Evolutionary conservation across 2,888 invertebrate genomes (phyloP).

Genomic region (Boloria selene): DNA sequence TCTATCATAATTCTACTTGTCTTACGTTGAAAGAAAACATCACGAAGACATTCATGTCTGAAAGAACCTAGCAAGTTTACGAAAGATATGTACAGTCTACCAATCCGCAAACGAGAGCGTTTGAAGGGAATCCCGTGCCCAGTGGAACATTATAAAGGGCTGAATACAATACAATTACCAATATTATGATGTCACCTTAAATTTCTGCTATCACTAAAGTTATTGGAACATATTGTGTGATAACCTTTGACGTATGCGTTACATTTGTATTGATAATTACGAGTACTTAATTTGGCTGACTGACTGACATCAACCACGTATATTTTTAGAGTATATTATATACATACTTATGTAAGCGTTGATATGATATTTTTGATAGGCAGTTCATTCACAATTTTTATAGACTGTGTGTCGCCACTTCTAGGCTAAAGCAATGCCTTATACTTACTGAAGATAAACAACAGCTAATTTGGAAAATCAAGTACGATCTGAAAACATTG

Average conservation of each 20-base stretch:
- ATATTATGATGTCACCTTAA: constrained; percentile 2
- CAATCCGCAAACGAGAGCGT: too few relatives aligned
- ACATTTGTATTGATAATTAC: constrained; percentile 8
- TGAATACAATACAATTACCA: neutral
- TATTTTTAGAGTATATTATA: too few relatives aligned
- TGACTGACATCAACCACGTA: neutral
- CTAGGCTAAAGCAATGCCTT: neutral
- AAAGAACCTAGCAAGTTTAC: too few relatives aligned
- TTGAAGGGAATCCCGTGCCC: too few relatives aligned
- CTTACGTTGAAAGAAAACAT: too few relatives aligned
- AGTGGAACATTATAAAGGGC: too few relatives aligned
- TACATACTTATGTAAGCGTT: too few relatives aligned
- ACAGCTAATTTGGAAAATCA: neutral
- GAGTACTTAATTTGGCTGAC: constrained; percentile 1
- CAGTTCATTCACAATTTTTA: neutral
- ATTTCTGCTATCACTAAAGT: constrained; percentile 1
- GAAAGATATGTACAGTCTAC: too few relatives aligned
- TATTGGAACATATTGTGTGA: constrained; percentile 2
- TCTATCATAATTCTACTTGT: too few relatives aligned
- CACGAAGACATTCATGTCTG: too few relatives aligned
- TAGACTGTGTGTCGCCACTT: too few relatives aligned
- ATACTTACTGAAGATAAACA: neutral
- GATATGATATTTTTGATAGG: too few relatives aligned
- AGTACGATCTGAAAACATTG: constrained; percentile 4
- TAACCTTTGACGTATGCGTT: constrained; percentile 15